These are phyloP conservation scores for Chloropsis cyanopogon DNA, from an alignment of 2,113 vertebrate species.

Conservation along the genomic window DNA sequence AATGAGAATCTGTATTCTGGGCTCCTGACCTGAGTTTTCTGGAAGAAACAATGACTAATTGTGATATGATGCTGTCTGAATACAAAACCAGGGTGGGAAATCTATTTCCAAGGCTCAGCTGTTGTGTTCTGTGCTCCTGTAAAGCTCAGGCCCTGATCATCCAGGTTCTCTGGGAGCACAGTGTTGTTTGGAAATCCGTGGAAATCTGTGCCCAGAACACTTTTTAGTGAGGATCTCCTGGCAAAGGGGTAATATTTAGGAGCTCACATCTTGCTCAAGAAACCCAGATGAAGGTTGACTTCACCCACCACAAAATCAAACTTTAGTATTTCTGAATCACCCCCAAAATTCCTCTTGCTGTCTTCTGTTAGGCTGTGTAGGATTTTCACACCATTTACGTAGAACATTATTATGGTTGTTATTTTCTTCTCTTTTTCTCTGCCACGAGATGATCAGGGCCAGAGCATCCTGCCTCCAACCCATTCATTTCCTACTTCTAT, in stretches of 20 bases:
- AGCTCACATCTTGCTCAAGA: neutral
- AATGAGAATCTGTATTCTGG: neutral
- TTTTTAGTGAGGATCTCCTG: neutral
- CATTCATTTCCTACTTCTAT: neutral
- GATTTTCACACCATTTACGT: neutral
- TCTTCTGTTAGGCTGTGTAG: neutral
- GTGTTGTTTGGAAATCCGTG: neutral
- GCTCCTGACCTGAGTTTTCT: neutral
- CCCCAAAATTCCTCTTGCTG: neutral
- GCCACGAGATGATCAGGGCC: neutral
- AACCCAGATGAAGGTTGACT: neutral
- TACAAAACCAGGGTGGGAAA: neutral
- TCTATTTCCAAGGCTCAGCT: neutral
- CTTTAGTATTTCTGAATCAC: neutral
- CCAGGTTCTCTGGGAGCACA: neutral
- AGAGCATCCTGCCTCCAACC: neutral
- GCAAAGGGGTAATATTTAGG: neutral
- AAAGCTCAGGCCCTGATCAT: neutral
- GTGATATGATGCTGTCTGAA: accelerated
- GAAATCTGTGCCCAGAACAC: neutral
- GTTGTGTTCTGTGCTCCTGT: neutral
- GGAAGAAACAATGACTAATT: neutral
- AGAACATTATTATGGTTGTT: neutral
- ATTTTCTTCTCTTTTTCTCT: neutral
- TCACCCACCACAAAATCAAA: neutral